Conservation (phyloP, 2,888 invertebrate genomes). For the Conops quadrifasciatus region DNA sequence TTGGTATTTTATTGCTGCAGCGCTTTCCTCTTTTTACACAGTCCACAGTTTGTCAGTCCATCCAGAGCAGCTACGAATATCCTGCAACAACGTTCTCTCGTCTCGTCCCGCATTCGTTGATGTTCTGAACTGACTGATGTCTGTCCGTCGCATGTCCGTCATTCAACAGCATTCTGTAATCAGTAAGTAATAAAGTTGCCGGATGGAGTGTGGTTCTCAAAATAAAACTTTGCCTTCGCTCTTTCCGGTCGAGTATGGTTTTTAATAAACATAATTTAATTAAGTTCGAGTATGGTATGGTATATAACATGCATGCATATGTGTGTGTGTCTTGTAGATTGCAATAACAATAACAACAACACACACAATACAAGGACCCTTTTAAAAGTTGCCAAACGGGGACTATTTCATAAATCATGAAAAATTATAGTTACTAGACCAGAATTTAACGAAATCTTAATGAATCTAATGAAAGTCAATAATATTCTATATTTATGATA, state of each 20-base stretch:
- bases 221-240: slow-evolving; percentile 5
- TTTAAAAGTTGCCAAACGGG: background rate
- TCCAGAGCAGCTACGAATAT: background rate
- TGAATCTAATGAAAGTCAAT: too few species aligned
- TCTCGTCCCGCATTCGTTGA: background rate
- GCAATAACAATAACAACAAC: background rate
- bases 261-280: slow-evolving; percentile 30
- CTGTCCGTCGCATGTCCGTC: background rate
- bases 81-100: too few species aligned
- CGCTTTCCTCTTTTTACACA: too few species aligned
- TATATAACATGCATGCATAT: background rate
- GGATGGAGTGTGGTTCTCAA: background rate
- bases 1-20: too few species aligned
- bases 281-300: background rate
- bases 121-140: background rate
- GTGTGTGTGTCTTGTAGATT: too few species aligned
- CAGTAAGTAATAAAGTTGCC: too few species aligned
- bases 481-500: too few species aligned
- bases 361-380: background rate
- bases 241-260: slow-evolving; percentile 26
- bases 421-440: too few species aligned
- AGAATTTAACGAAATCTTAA: too few species aligned
- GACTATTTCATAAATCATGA: slow-evolving; percentile 12
- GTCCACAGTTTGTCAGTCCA: slow-evolving; percentile 3
- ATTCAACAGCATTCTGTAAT: too few species aligned